Percentiles rank a stretch among this genome's conserved stretches.
These are phyloP conservation scores for Karalla daura DNA, from an alignment of 2,797 vertebrate genomes.

Conservation along the genomic window DNA sequence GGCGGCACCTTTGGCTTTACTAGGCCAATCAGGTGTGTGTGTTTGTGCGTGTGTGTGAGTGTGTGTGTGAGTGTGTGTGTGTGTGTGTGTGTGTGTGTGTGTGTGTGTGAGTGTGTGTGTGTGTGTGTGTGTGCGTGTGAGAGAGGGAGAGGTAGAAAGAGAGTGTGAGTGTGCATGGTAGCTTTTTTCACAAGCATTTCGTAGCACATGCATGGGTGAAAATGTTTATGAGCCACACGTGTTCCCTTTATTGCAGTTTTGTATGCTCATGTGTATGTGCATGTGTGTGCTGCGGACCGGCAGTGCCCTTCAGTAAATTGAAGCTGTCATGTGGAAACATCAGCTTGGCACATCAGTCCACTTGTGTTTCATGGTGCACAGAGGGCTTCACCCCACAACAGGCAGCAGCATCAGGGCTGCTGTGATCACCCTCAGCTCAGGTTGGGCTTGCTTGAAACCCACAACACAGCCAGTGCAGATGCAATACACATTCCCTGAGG, in stretches of 20 bases:
- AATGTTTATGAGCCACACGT: constrained; percentile 15
- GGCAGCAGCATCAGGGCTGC: constrained; percentile 32
- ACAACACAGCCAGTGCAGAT: constrained; percentile 34
- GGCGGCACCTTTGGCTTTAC: constrained; percentile 47
- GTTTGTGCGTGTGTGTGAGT: constrained; percentile 8
- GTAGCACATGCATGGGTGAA: constrained; percentile 8
- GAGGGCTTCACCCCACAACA: constrained; percentile 60
- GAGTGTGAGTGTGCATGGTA: not conserved
- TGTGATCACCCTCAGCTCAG: constrained; percentile 42
- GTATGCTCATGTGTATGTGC: constrained; percentile 8
- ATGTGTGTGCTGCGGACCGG: constrained; percentile 38
- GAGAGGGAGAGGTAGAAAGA: too few species aligned
- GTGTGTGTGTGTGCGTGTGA: constrained; percentile 13
- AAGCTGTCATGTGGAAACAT: constrained; percentile 80
- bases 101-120: constrained; percentile 21
- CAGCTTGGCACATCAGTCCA: constrained; percentile 77
- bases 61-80: constrained; percentile 4
- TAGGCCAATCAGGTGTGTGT: constrained; percentile 45
- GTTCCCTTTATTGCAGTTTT: constrained; percentile 4
- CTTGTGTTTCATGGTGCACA: constrained; percentile 75
- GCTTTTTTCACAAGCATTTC: constrained; percentile 9
- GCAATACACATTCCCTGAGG: constrained; percentile 15
- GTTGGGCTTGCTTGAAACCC: constrained; percentile 43
- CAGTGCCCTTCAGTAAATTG: constrained; percentile 64
- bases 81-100: constrained; percentile 3